These are phyloP conservation scores for Atherix ibis DNA, from an alignment of 2,888 invertebrate genomes.

Conservation along the genomic window DNA sequence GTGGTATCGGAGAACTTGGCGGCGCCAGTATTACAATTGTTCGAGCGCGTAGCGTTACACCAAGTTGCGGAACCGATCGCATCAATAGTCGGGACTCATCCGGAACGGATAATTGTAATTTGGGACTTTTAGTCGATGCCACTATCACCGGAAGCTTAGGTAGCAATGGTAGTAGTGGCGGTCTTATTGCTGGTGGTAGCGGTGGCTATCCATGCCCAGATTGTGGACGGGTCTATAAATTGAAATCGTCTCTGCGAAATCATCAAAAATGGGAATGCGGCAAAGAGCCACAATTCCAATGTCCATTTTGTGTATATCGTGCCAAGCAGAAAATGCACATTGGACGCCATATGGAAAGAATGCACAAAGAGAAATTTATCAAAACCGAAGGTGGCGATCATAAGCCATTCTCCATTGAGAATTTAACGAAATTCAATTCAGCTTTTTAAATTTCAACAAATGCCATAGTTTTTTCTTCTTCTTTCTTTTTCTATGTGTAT, in stretches of 20 bases:
- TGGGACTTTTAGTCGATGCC: slow-evolving; percentile 10
- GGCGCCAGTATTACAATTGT: too few species aligned
- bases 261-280: slow-evolving; percentile 79
- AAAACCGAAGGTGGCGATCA: slow-evolving; percentile 30
- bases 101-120: slow-evolving; percentile 6
- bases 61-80: not conserved
- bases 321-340: slow-evolving; percentile 77
- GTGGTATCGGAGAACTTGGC: not conserved
- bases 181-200: slow-evolving; percentile 24
- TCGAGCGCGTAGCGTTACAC: too few species aligned
- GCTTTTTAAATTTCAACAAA: slow-evolving; percentile 5
- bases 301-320: slow-evolving; percentile 68
- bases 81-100: not conserved
- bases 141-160: too few species aligned
- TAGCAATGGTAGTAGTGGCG: slow-evolving; percentile 12
- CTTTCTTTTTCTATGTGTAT: too few species aligned
- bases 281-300: slow-evolving; percentile 70
- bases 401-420: slow-evolving; percentile 16
- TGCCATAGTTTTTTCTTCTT: not conserved
- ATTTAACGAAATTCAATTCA: slow-evolving; percentile 12
- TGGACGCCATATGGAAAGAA: slow-evolving; percentile 65
- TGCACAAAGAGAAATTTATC: slow-evolving; percentile 52
- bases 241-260: slow-evolving; percentile 69
- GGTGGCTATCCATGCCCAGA: slow-evolving; percentile 59
- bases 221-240: slow-evolving; percentile 72